These are phyloP conservation scores for Adelges cooleyi DNA, from an alignment of 1,140 invertebrate genomes.

Conservation along the genomic window DNA sequence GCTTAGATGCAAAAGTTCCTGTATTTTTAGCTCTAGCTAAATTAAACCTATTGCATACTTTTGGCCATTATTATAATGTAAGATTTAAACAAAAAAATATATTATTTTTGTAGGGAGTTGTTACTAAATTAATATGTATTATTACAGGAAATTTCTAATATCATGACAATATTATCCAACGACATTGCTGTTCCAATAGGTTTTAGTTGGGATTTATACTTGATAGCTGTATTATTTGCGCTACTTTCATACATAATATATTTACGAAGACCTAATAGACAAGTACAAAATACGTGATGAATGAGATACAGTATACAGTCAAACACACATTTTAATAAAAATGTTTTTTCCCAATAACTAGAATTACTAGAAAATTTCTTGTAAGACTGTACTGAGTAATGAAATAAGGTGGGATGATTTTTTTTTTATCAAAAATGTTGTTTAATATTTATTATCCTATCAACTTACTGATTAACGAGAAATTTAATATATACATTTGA, in stretches of 20 bases:
- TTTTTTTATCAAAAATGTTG: no score
- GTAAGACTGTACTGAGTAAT: slow-evolving; percentile 9
- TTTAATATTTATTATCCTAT: no score
- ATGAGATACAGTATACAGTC: no score
- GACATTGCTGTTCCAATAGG: slow-evolving; percentile 44
- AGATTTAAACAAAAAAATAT: slow-evolving; percentile 32
- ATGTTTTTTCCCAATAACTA: no score
- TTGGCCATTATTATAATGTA: slow-evolving; percentile 60
- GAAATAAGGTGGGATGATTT: no score
- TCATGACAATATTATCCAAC: not conserved
- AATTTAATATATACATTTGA: no score
- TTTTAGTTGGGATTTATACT: slow-evolving; percentile 88
- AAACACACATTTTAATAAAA: no score
- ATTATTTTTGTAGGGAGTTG: not conserved
- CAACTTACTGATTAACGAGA: no score
- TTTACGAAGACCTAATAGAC: slow-evolving; percentile 28
- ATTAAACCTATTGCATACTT: slow-evolving; percentile 63
- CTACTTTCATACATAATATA: slow-evolving; percentile 70
- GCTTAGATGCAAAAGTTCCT: slow-evolving; percentile 85
- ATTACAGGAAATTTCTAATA: not conserved
- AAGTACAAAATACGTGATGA: slow-evolving; percentile 6
- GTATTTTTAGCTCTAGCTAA: slow-evolving; percentile 86
- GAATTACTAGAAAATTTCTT: not conserved
- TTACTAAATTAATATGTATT: not conserved
- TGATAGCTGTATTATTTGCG: slow-evolving; percentile 72